Base-by-base conservation (phyloP, 2,113 vertebrate genomes). In the Megaceryle maxima region DNA sequence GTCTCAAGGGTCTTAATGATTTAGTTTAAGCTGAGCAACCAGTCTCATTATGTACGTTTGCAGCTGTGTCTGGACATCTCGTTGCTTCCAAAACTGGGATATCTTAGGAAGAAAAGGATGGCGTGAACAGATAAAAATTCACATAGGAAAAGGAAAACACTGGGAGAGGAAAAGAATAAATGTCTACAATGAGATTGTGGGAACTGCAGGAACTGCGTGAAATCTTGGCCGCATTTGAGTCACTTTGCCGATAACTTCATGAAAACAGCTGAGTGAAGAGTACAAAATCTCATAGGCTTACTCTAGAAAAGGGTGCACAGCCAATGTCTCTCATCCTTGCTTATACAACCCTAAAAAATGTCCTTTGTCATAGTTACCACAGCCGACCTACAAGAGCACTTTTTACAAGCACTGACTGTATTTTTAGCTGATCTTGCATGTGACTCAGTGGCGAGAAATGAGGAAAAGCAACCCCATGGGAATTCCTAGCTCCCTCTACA, bases 341-440 rank as follows among this genome's bases (percentile, higher is more conserved):
- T 83, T 39, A 37, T 11, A 72, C 22, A 72, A 53, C 15, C 69
- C 81, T 82, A 60, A 87, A 91, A 92, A 5, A 43, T 79, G 67
- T 67, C 83, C 79, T 91, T 91, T 92, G 93, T 22, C 93, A 62
- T 5, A 73, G 43, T 79, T 78, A 17, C 73, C 17, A 17, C 77
- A 92, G 73, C 77, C 95, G 93, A 92, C 77, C 43, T 62, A n/a
- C n/a, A 68, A 46, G n/a, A 68, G 33, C 48, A 63, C 51, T 41
- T 37, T 76, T 53, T 76, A 51, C 50, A 59, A 60, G 51, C 33
- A 20, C 76, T 90, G 55, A 17, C 59, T 62, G 60, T 96, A 96
- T 96, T 95, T 96, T 96, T 92, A 96, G 90, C 56, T 93, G 83
- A 80, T 51, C 79, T 74, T 93, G 78, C 87, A 62, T 57, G 50